These are phyloP conservation scores for Cricetomys ansorgei DNA, from an alignment of 2,113 vertebrate genomes.

Conservation along the genomic window DNA sequence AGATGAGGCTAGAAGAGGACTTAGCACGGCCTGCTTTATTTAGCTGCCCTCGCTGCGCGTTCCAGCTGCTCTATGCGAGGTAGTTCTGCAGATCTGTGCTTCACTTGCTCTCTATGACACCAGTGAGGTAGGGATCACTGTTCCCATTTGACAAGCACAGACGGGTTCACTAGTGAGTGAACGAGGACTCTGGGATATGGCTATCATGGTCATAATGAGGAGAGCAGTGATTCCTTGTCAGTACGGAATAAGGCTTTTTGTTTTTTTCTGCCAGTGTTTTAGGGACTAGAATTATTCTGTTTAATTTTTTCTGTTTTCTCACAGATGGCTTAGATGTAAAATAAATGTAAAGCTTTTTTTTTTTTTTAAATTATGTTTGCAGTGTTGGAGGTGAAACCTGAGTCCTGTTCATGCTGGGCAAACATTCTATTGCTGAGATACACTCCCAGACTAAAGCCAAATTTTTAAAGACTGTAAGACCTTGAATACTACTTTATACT, in stretches of 20 bases:
- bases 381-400: background rate
- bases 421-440: background rate
- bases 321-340: conserved; percentile 20
- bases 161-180: background rate
- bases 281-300: conserved; percentile 27
- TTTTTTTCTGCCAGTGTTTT: background rate
- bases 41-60: background rate
- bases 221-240: background rate
- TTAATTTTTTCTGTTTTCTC: conserved; percentile 1
- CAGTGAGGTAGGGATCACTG: background rate
- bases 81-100: background rate
- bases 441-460: background rate
- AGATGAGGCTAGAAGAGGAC: background rate
- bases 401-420: background rate
- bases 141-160: background rate
- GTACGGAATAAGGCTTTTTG: conserved; percentile 14
- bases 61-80: background rate
- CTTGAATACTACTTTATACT: background rate
- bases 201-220: background rate
- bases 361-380: background rate
- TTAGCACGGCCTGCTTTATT: background rate
- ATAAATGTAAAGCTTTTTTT: conserved; percentile 8
- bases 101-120: background rate
- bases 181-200: background rate
- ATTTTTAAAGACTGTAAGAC: background rate